phyloP scores from a whole-genome alignment of 2,797 vertebrate species.

The Galaxias olidus region DNA sequence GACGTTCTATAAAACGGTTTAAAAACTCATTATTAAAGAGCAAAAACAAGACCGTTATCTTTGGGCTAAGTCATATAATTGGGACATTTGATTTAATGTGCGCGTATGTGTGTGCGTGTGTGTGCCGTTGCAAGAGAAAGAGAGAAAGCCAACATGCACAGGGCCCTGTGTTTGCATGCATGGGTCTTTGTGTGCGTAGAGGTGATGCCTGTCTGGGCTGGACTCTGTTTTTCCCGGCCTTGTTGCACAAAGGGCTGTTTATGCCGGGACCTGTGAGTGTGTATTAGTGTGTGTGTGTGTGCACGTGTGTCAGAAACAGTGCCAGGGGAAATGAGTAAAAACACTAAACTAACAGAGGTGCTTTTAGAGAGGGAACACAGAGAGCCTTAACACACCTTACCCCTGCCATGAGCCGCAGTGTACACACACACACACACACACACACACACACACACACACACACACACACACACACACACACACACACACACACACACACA shows the following conservation, averaged over 20 bases:
- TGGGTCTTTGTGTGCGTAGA: slow-evolving; percentile 6
- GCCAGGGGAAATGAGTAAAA: slow-evolving; percentile 70
- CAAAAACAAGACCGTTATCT: too few species aligned
- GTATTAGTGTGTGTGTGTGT: slow-evolving; percentile 17
- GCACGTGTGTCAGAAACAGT: slow-evolving; percentile 49
- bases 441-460: slow-evolving; percentile 3
- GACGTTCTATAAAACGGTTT: too few species aligned
- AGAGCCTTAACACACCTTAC: slow-evolving; percentile 59
- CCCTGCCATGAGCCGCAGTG: slow-evolving; percentile 37
- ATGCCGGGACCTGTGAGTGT: slow-evolving; percentile 9
- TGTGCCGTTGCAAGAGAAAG: too few species aligned
- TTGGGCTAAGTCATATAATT: too few species aligned
- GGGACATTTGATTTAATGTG: too few species aligned
- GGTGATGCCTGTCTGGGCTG: slow-evolving; percentile 19
- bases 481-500: slow-evolving; percentile 8
- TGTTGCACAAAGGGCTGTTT: slow-evolving; percentile 20
- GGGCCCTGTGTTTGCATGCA: neutral
- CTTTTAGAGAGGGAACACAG: slow-evolving; percentile 72
- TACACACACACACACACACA: neutral
- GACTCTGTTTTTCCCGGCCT: slow-evolving; percentile 14
- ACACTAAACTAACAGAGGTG: slow-evolving; percentile 67
- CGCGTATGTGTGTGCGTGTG: too few species aligned
- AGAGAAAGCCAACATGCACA: too few species aligned
- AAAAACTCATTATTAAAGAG: too few species aligned
- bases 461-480: neutral